phyloP scores from a whole-genome alignment of 2,113 vertebrate species.

The Pelusios castaneus region DNA sequence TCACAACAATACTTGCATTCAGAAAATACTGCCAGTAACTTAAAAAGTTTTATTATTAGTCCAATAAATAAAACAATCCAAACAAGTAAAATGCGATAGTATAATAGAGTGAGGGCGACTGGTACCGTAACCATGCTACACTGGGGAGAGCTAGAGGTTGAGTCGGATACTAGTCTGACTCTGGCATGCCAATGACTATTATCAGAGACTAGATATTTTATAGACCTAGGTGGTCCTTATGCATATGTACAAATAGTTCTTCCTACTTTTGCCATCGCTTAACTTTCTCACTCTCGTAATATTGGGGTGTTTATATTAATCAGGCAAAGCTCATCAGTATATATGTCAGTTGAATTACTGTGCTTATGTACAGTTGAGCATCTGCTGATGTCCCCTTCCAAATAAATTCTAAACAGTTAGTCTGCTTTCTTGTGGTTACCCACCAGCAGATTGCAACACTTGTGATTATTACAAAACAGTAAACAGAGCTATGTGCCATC shows the following conservation, averaged over 20 bases:
- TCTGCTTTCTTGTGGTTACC: neutral
- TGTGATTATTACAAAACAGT: neutral
- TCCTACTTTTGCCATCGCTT: neutral
- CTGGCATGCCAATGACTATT: neutral
- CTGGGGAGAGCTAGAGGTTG: neutral
- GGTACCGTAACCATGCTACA: neutral
- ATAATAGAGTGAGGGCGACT: neutral
- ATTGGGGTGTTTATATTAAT: neutral
- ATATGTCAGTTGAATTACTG: neutral
- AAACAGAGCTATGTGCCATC: neutral
- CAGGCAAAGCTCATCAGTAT: neutral
- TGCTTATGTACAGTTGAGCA: neutral
- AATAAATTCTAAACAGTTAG: neutral
- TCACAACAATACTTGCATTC: neutral
- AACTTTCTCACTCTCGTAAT: neutral
- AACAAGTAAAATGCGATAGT: too few species aligned
- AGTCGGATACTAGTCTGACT: neutral
- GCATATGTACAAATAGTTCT: neutral
- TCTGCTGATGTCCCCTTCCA: neutral
- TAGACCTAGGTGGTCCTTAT: neutral
- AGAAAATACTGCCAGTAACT: neutral
- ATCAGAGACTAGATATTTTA: neutral
- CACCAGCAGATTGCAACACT: neutral
- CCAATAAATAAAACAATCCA: neutral
- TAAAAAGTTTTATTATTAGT: neutral